These are phyloP conservation scores for Acanthurus lineatus DNA, from an alignment of 2,797 vertebrate species.

Conservation along the genomic window DNA sequence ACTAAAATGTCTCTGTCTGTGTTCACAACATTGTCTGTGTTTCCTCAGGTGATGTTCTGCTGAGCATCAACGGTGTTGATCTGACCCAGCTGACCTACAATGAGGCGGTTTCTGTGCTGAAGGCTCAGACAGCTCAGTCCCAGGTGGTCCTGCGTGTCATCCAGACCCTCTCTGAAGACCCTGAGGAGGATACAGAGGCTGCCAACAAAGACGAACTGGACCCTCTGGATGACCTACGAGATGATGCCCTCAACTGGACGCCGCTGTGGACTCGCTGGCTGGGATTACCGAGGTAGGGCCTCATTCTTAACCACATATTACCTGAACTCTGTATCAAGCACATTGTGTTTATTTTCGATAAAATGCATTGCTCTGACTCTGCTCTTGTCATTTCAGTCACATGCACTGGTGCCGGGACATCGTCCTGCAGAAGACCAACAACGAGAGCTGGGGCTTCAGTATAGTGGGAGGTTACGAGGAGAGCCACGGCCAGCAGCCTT, in stretches of 20 bases:
- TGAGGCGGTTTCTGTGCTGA: slow-evolving; percentile 92
- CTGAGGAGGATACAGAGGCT: slow-evolving; percentile 77
- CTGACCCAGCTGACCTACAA: slow-evolving; percentile 92
- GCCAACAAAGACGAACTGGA: slow-evolving; percentile 80
- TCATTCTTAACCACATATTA: neutral
- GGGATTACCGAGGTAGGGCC: slow-evolving; percentile 89
- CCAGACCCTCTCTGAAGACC: slow-evolving; percentile 85
- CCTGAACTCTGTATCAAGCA: neutral
- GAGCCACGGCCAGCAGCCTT: slow-evolving; percentile 92
- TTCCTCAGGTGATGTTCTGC: slow-evolving; percentile 89
- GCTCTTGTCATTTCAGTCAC: slow-evolving; percentile 77
- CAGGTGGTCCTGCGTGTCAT: slow-evolving; percentile 89
- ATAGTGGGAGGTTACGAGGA: slow-evolving; percentile 96
- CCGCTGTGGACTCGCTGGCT: slow-evolving; percentile 94
- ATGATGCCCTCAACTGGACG: slow-evolving; percentile 88
- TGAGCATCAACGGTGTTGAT: slow-evolving; percentile 93
- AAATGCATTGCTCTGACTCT: slow-evolving; percentile 14
- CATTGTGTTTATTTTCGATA: neutral
- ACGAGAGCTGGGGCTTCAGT: slow-evolving; percentile 96
- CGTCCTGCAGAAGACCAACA: slow-evolving; percentile 90
- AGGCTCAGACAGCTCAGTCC: slow-evolving; percentile 90
- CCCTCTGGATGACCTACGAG: slow-evolving; percentile 79
- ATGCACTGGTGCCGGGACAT: slow-evolving; percentile 96
- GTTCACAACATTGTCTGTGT: neutral
- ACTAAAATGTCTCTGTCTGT: neutral